Conservation (phyloP, 2,888 invertebrate species). For the Mythimna lalbum region DNA sequence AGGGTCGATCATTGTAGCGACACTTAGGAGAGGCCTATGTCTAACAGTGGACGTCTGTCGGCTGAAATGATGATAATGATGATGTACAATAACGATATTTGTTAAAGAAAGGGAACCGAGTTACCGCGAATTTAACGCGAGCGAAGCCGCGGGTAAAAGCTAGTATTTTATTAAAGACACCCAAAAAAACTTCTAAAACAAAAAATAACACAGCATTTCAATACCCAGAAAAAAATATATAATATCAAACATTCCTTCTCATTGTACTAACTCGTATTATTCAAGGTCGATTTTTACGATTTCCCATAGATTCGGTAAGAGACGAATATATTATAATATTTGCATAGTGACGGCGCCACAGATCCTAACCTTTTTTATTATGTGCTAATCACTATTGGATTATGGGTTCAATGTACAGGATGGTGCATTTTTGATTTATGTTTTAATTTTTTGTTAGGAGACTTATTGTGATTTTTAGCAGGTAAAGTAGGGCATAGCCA, state of each 20-base stretch:
- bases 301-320: constrained; percentile 39
- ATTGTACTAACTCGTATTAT: constrained; percentile 5
- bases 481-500: too few species aligned
- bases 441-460: not conserved
- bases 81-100: too few species aligned
- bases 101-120: too few species aligned
- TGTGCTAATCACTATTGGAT: constrained; percentile 64
- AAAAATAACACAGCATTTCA: constrained; percentile 13
- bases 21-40: too few species aligned
- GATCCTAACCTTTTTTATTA: constrained; percentile 59
- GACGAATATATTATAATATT: constrained; percentile 57
- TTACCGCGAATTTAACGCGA: too few species aligned
- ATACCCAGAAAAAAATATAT: not conserved
- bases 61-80: too few species aligned
- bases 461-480: too few species aligned
- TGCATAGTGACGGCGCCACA: constrained; percentile 61
- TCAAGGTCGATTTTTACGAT: constrained; percentile 60
- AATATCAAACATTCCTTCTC: not conserved
- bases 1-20: too few species aligned
- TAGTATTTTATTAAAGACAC: too few species aligned
- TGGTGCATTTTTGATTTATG: constrained; percentile 15
- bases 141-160: too few species aligned
- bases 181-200: not conserved
- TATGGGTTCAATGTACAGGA: constrained; percentile 39
- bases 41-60: too few species aligned